Conservation (phyloP, 2,113 vertebrate species). For the Pontoporia blainvillei region DNA sequence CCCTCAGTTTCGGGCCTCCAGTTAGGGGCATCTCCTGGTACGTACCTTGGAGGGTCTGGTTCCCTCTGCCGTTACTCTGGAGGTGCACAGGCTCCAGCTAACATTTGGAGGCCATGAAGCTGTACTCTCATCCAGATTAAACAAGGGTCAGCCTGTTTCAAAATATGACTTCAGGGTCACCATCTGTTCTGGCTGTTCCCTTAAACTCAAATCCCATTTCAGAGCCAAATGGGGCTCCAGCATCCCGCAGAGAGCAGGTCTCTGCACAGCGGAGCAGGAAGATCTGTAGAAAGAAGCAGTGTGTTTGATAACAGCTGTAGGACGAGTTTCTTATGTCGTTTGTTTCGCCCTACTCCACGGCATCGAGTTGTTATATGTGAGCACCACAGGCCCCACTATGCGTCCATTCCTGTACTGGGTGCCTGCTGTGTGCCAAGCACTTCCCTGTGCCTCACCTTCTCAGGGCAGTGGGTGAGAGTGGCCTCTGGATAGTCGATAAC, state of each 20-base stretch:
- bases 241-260: constrained; percentile 38
- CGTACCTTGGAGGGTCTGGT: neutral
- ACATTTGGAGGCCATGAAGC: constrained; percentile 59
- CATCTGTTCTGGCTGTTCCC: constrained; percentile 67
- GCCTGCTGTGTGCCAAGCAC: too few species aligned
- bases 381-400: neutral
- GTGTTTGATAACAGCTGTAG: neutral
- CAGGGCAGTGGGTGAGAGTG: neutral
- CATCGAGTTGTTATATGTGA: neutral
- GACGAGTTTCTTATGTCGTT: neutral
- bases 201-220: constrained; percentile 42
- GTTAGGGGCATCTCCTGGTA: neutral
- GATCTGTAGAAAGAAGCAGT: neutral
- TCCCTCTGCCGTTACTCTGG: neutral
- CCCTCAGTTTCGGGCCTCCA: neutral
- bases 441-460: neutral
- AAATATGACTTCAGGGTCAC: constrained; percentile 67
- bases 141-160: constrained; percentile 61
- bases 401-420: fast-evolving
- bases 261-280: neutral
- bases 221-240: constrained; percentile 44
- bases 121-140: constrained; percentile 53
- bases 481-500: neutral
- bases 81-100: neutral
- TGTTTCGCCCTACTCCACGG: neutral